phyloP scores from a whole-genome alignment of 2,113 vertebrate species.

The Gopherus evgoodei region DNA sequence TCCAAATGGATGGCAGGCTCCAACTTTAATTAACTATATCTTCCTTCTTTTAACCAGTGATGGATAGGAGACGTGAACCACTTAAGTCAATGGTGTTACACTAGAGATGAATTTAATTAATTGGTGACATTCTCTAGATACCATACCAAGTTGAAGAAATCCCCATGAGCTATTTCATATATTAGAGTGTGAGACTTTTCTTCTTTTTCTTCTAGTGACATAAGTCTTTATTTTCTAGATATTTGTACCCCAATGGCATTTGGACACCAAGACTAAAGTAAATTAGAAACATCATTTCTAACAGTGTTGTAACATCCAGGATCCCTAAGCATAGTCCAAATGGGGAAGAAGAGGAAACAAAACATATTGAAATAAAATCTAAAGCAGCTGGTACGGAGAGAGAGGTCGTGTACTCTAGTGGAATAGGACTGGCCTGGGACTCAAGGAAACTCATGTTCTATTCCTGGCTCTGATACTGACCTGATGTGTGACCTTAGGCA shows the following conservation, averaged over 20 bases:
- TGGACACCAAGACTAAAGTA: not conserved
- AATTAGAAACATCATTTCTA: not conserved
- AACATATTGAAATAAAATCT: not conserved
- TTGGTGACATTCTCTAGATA: not conserved
- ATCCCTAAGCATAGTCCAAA: not conserved
- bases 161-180: not conserved
- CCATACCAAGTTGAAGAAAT: not conserved
- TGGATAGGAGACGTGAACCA: not conserved
- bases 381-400: not conserved
- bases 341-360: not conserved
- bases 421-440: not conserved
- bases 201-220: not conserved
- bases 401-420: accelerated
- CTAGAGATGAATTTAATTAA: not conserved
- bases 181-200: not conserved
- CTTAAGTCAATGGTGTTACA: not conserved
- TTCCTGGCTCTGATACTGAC: not conserved
- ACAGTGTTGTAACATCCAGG: not conserved
- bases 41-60: not conserved
- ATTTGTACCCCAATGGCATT: not conserved
- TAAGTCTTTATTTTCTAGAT: not conserved
- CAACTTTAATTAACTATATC: not conserved
- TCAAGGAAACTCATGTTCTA: not conserved
- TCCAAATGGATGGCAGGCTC: not conserved
- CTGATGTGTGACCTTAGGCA: slow-evolving; percentile 38